Evolutionary conservation across 2,888 invertebrate species (phyloP), one percentile per base, ranked within the genome.

Genomic region (Drosophila engyochracea): DNA sequence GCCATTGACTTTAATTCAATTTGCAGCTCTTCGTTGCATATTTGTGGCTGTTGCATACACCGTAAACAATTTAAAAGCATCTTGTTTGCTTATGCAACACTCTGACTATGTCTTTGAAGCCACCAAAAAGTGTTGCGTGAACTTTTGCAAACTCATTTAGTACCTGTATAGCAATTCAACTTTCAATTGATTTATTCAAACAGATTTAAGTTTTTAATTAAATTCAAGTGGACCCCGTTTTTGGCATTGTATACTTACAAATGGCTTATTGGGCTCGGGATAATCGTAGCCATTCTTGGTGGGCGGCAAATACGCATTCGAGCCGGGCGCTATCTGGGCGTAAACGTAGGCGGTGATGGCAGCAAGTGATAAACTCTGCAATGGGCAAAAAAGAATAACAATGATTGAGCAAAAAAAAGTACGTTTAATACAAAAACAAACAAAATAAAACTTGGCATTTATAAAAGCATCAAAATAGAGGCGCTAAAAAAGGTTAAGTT

Each of bases 231-330:
- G 4, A 16, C 4, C 25, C 16, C 16, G 16, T 9, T 47, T 25
- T 47, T 22, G 16, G 25, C 2, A 4, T 39, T 41, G 22, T 22
- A 1, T 41, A 92, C 92, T 92, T 79, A 92, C 92, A 71, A 92
- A 92, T 83, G 92, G 92, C 76, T 88, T 89, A 39, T 87, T 90
- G 3, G 97, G 97, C 52, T 94, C 95, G n/a, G 95, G 95, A 92
- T 97, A 97, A 81, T 95, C 95, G 93, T 97, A 97, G 22, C 96
- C 96, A 82, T 96, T 95, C 90, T 95, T 95, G 70, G 39, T 96
- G 69, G 93, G 93, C 28, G 97, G 97, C 62, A 97, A 95, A 93
- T 97, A 97, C 66, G 96, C 96, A 91, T 96, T 96, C 73, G 95
- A 95, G 19, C 96, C 96, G 2, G 96, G 95, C 53, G 92, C 91